Percentiles rank a stretch among this genome's conserved stretches.
phyloP scores from a whole-genome alignment of 2,797 vertebrate species.

The Gallinago solitaria region DNA sequence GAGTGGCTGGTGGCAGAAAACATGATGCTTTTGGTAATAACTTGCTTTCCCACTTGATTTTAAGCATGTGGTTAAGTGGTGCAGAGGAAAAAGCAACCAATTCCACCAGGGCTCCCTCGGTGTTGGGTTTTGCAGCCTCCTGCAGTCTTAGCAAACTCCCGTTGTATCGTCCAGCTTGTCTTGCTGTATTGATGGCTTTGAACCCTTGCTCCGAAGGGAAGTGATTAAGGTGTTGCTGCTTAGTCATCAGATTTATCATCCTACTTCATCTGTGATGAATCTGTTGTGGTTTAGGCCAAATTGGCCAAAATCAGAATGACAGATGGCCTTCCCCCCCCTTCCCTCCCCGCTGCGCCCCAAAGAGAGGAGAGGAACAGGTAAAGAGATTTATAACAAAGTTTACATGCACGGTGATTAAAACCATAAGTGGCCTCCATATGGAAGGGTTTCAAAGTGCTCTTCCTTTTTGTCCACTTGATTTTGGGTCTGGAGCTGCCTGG shows the following conservation, averaged over 20 bases:
- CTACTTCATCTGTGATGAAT: background rate
- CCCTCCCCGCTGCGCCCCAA: no score
- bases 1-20: accelerated
- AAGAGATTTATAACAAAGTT: background rate
- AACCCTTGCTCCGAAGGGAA: background rate
- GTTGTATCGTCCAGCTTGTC: background rate
- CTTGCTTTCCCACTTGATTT: background rate
- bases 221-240: background rate
- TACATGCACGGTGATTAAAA: background rate
- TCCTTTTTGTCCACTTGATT: background rate
- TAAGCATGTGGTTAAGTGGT: background rate
- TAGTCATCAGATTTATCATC: conserved; percentile 6
- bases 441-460: background rate
- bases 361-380: no score
- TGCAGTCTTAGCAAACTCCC: background rate
- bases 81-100: background rate
- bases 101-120: background rate
- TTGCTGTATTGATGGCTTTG: background rate
- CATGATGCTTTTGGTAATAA: background rate
- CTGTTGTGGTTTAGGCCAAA: no score
- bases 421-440: accelerated
- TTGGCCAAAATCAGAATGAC: no score
- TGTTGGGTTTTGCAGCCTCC: background rate
- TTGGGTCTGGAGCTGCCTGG: background rate
- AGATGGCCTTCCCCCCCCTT: no score